Base-by-base conservation (phyloP, 2,113 vertebrate genomes). In the Callipepla californica region DNA sequence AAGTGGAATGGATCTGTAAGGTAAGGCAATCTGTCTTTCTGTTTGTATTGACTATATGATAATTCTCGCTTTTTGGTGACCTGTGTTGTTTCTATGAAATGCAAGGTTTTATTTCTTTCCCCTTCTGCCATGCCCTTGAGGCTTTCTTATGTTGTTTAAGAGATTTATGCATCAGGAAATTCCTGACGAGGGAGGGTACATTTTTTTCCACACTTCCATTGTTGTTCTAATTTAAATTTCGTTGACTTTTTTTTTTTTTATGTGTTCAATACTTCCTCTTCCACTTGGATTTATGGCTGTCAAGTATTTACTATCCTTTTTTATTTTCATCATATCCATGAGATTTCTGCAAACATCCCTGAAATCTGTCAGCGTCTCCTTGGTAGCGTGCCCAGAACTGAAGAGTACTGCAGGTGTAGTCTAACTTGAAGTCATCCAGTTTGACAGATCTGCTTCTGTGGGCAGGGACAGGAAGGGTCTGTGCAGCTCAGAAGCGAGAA, bases 271-370 rank as follows among this genome's bases (percentile, higher is more conserved):
- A 78, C 57, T 78, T 85, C 82, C 82, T 94, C 87, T 74, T 90
- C 90, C 73, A 44, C 85, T 94, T 28, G 65, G 91, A 77, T 95
- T 91, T 94, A 8, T 55, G 72, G 85, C 90, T 93, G 91, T 95
- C 87, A 63, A 80, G 82, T 91, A 58, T 91, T 94, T 83, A 32
- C 79, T 65, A 6, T 44, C 79, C 79, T 87, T 40, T 80, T 69
- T 93, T 91, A 42, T 90, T 96, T 93, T 70, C 19, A 1, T 94
- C 96, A 85, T 36, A 85, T 68, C 77, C 89, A 58, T 93, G 20
- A 91, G 85, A 80, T 61, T 67, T 45, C 91, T 83, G 79, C 94
- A 66, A 72, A 45, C 94, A 44, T 51, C 65, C 79, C 93, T 40
- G 68, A 32, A 13, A 17, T 10, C 68, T 85, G 80, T 38, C 96